Base-by-base conservation (phyloP, 2,113 vertebrate species). In the Chloebia gouldiae region DNA sequence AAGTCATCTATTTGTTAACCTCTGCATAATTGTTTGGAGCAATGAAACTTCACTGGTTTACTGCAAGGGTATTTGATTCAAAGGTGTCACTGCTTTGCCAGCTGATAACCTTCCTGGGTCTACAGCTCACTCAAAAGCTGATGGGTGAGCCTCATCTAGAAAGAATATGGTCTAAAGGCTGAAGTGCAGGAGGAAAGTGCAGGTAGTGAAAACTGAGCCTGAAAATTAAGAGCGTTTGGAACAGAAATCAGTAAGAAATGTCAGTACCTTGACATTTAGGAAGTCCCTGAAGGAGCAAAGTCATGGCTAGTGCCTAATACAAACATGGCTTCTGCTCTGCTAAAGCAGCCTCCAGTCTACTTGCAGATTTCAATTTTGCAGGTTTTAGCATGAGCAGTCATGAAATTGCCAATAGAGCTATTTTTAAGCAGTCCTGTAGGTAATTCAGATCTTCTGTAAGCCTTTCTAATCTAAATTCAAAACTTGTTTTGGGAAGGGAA, bases 251-350 rank as follows among this genome's bases (percentile, higher is more conserved):
- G 16, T 54, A 78, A 81, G 31, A 85, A 91, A 61, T 37, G 10
- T 68, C 37, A 80, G 28, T 51, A 37, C 10, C 20, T 22, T 61
- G 30, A 39, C 31, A 53, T 86, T 59, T 21, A 86, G 39, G 57
- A 82, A 61, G 13, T 23, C 25, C 16, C 19, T 21, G 30, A 61
- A 61, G 17, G 40, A 76, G 4, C 4, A 77, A 77, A 83, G 54
- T n/a, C 0, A 0, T 28, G n/a, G 37, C 5, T 23, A 24, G n/a
- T 40, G 24, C 9, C 21, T 75, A 30, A 40, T 4, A 49, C 3
- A 65, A 45, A 35, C 1, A 4, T 49, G 13, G 31, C 9, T 16
- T 1, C 1, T 60, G 10, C 15, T 80, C 72, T 9, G 3, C 11
- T 82, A 54, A 59, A 88, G 23, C 12, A 42, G 7, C 65, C 31